Base-by-base conservation (phyloP, 1,140 invertebrate genomes). In the Teleopsis dalmanni region DNA sequence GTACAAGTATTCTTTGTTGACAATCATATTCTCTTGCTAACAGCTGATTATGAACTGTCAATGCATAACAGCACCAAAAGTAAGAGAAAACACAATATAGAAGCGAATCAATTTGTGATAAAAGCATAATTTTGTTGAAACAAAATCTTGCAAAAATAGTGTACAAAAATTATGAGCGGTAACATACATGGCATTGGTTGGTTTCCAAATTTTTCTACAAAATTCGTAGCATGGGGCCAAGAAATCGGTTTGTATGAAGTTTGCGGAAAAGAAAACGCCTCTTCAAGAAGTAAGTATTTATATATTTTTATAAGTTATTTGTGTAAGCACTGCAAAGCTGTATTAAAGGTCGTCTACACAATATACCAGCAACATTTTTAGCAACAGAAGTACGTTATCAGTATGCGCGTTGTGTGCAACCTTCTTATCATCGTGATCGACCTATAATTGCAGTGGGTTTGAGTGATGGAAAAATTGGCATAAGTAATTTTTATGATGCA, bases 221-320 rank as follows among this genome's bases (percentile, higher is more conserved):
- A 87, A 61, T 91, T 91, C 62, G 81, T 93, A 44, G 84, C 86
- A 26, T 91, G 88, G 87, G 86, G 87, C 16, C 81, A 85, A 37
- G 88, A 92, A 61, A 83, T 93, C 58, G 82, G 78, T 69, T 75
- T 91, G 22, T 91, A 91, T 60, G 84, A 91, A 76, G 78, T 88
- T 43, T 77, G 75, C 52, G 73, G 70, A 46, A 65, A 65, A 11
- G 58, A 62, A 16, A 33, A 50, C 13, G 25, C 46, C 16, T 29
- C 22, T 18, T 54, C 53, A 18, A 56, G 58, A 29, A 58, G 61
- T 58, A 16, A 57, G 50, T 45, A 18, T 47, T 41, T 11, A 43
- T 33, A 14, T 36, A 3, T 9, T 13, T 46, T 31, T 27, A 11
- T 33, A 14, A 14, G 1, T 13, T 37, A 9, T 34, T 46, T 3